Evolutionary conservation across 53 echinoderm and acorn worm genomes (phyloP).

Genomic region (Zoroaster sp.): DNA sequence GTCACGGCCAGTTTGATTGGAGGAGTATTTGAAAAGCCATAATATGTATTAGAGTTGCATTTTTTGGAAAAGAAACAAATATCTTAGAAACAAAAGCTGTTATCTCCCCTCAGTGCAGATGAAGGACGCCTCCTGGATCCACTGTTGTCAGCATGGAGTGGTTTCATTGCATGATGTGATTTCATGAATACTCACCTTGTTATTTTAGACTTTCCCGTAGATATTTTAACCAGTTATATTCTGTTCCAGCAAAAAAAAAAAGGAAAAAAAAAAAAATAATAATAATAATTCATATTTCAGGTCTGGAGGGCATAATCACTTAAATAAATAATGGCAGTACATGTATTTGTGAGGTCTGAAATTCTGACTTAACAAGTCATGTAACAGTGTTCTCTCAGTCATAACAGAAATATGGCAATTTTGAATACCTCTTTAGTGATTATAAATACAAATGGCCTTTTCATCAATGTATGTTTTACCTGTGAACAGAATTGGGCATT

Average conservation of each 20-base stretch:
- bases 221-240: background rate
- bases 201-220: background rate
- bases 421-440: no score
- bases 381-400: no score
- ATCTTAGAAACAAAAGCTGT: background rate
- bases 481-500: no score
- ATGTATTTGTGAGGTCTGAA: no score
- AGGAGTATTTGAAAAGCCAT: background rate
- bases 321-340: no score
- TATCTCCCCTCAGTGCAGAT: background rate
- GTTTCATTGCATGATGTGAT: background rate
- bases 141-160: conserved; percentile 29
- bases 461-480: no score
- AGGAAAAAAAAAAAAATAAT: no score
- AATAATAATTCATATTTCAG: background rate
- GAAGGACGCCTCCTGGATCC: background rate
- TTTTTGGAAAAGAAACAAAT: background rate
- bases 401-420: background rate
- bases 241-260: no score
- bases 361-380: no score
- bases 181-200: background rate
- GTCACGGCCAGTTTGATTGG: background rate
- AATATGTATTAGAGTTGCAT: background rate
- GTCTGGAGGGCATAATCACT: background rate
- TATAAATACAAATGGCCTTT: no score